Conservation (phyloP, 2,888 invertebrate species). For the Gymnoscelis rufifasciata region DNA sequence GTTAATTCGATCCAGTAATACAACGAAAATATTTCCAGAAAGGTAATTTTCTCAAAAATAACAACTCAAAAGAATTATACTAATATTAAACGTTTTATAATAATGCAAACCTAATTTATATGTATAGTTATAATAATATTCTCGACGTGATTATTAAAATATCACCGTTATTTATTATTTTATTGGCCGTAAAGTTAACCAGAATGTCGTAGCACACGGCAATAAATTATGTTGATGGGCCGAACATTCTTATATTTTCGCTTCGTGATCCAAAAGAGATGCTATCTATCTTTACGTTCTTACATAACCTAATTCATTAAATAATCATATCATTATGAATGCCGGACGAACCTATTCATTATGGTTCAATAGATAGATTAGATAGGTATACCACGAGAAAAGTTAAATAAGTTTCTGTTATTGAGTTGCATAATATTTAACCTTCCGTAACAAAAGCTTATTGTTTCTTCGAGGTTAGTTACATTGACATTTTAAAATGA, state of each 20-base stretch:
- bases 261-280: conserved; percentile 27
- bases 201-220: conserved; percentile 24
- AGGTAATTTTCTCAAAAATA: too few species aligned
- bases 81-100: too few species aligned
- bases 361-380: not conserved
- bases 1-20: too few species aligned
- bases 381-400: not conserved
- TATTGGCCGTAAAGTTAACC: conserved; percentile 27
- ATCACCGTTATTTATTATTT: conserved; percentile 25
- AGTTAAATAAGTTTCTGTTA: not conserved
- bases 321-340: conserved; percentile 27
- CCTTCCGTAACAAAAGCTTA: conserved; percentile 3
- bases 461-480: not conserved
- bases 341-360: conserved; percentile 21
- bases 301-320: conserved; percentile 24
- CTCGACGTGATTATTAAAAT: conserved; percentile 14
- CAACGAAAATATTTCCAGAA: too few species aligned
- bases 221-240: conserved; percentile 26
- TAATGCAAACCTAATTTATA: too few species aligned
- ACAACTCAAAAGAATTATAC: too few species aligned
- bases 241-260: conserved; percentile 27
- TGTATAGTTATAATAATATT: too few species aligned
- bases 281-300: conserved; percentile 25
- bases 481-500: not conserved
- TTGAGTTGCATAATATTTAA: conserved; percentile 1